phyloP scores from a whole-genome alignment of 2,113 vertebrate genomes.

The Brachyistius frenatus region DNA sequence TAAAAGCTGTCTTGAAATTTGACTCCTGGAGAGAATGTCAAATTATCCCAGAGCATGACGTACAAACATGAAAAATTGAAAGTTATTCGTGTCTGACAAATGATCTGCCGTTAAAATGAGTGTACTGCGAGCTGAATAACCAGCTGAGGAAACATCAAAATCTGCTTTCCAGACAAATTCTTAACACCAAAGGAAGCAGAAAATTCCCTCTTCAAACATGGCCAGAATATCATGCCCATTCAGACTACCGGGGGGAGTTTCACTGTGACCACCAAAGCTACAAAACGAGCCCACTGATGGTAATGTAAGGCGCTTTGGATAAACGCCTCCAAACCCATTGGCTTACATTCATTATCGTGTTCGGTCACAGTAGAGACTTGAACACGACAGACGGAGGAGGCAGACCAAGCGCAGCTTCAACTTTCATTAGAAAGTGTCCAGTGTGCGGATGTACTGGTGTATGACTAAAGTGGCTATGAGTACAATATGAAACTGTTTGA shows the following conservation, averaged over 20 bases:
- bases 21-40: slow-evolving; percentile 18
- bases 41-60: slow-evolving; percentile 10
- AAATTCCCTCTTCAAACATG: slow-evolving; percentile 43
- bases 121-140: background rate
- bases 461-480: no score
- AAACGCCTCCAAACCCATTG: slow-evolving; percentile 16
- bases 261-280: slow-evolving; percentile 19
- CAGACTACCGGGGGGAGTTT: background rate
- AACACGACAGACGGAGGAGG: background rate
- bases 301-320: slow-evolving; percentile 10
- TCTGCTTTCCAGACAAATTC: slow-evolving; percentile 31
- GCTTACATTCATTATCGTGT: slow-evolving; percentile 39
- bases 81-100: slow-evolving; percentile 19
- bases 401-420: background rate
- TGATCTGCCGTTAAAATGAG: slow-evolving; percentile 31
- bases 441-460: no score
- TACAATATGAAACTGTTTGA: no score
- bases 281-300: slow-evolving; percentile 18
- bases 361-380: slow-evolving; percentile 17
- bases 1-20: background rate
- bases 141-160: slow-evolving; percentile 19
- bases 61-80: slow-evolving; percentile 20
- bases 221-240: background rate
- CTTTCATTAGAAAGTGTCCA: background rate
- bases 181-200: slow-evolving; percentile 19